A percentile compares a stretch with the other conserved stretches of the same genome.
Conservation (phyloP, 2,797 vertebrate genomes). For the Streptopelia turtur region DNA sequence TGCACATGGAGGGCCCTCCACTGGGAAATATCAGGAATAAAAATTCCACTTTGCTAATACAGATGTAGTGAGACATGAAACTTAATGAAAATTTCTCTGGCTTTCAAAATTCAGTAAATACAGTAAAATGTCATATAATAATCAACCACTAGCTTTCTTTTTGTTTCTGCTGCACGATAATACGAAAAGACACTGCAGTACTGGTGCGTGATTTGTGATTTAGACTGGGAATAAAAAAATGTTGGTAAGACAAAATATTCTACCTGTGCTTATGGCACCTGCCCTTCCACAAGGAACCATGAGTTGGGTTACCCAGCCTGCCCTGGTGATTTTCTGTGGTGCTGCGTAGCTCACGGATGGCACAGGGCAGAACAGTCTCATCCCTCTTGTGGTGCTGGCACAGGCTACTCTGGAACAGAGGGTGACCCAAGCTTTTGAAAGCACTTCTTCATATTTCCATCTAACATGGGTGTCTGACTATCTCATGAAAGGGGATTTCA, state of each 20-base stretch:
- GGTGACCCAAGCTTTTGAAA: background rate
- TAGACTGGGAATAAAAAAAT: background rate
- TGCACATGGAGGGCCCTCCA: background rate
- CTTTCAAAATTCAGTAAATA: constrained; percentile 5
- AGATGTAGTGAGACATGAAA: background rate
- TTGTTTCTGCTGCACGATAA: background rate
- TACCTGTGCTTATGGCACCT: background rate
- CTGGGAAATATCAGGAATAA: background rate
- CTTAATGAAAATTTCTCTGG: background rate
- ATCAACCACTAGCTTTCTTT: background rate
- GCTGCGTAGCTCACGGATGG: background rate
- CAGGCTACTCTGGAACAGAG: background rate
- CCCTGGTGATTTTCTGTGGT: background rate
- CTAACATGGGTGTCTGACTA: background rate
- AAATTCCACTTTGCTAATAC: background rate
- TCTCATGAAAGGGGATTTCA: background rate
- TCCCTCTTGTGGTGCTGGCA: background rate
- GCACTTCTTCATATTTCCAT: background rate
- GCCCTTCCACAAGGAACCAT: background rate
- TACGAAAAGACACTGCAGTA: background rate
- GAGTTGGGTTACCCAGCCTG: background rate
- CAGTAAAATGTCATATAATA: background rate
- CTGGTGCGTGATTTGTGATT: background rate
- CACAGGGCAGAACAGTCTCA: background rate
- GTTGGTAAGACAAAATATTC: background rate